Percentiles rank a stretch among this genome's conserved stretches.
Evolutionary conservation across 2,113 vertebrate genomes (phyloP).

Genomic region (Heteronetta atricapilla): DNA sequence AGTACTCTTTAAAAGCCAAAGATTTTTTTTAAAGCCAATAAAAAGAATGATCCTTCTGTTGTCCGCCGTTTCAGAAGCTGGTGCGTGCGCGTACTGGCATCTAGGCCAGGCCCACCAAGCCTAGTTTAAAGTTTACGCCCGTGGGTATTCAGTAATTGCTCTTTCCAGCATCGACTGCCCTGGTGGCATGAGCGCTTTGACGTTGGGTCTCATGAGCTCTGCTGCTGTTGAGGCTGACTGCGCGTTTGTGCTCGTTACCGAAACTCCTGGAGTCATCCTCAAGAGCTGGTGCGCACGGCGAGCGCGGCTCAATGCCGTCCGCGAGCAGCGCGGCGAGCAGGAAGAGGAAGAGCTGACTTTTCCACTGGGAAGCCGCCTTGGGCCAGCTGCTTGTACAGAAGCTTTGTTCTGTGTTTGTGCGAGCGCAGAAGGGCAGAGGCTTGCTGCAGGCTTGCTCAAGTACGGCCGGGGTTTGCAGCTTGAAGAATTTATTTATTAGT

Average conservation of each 20-base stretch:
- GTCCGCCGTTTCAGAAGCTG: neutral
- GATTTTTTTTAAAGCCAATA: neutral
- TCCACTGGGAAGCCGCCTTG: conserved; percentile 11
- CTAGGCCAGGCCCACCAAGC: neutral
- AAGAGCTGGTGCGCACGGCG: neutral
- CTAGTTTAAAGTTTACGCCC: neutral
- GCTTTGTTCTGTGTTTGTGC: neutral
- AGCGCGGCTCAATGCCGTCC: neutral
- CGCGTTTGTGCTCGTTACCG: accelerated
- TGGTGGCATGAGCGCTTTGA: neutral
- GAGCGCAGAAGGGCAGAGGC: neutral
- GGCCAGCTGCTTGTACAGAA: neutral
- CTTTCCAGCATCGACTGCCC: neutral
- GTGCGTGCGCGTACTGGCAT: neutral
- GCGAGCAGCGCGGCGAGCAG: neutral
- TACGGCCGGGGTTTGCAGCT: neutral
- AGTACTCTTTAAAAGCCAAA: neutral
- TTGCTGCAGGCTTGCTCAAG: neutral
- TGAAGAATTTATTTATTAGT: neutral
- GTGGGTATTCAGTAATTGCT: neutral
- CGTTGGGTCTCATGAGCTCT: neutral
- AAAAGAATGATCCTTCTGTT: neutral
- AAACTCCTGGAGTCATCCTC: neutral
- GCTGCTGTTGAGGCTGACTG: neutral
- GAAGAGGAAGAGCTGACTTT: neutral